phyloP scores from a whole-genome alignment of 2,888 invertebrate genomes.

The Clusia tigrina region DNA sequence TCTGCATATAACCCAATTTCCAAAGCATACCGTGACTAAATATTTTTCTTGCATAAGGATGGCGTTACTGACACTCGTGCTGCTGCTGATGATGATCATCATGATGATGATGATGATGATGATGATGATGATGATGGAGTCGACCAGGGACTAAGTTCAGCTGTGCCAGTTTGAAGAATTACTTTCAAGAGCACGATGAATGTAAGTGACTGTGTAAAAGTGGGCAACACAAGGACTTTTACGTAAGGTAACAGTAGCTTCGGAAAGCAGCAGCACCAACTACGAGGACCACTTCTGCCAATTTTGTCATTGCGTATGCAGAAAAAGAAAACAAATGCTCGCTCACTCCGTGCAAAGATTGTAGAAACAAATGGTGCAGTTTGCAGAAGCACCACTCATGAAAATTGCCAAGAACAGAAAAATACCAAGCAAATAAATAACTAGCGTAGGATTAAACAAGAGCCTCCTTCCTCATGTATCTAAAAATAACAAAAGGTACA shows the following conservation, averaged over 20 bases:
- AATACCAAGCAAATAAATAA: not conserved
- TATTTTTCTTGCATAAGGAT: too few relatives aligned
- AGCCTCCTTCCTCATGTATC: too few relatives aligned
- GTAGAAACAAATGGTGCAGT: constrained; percentile 51
- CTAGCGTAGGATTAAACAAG: not conserved
- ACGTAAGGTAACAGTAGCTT: constrained; percentile 40
- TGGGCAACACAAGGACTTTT: constrained; percentile 49
- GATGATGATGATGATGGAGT: too few relatives aligned
- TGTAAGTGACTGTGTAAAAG: not conserved
- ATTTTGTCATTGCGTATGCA: constrained; percentile 1
- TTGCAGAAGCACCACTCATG: constrained; percentile 53
- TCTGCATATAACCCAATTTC: not conserved
- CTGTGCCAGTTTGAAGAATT: too few relatives aligned
- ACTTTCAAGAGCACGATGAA: too few relatives aligned
- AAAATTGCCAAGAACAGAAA: constrained; percentile 40
- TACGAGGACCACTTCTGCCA: constrained; percentile 21
- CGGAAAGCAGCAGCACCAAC: constrained; percentile 36
- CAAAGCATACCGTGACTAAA: too few relatives aligned
- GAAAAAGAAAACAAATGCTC: not conserved
- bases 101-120: too few relatives aligned
- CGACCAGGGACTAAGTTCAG: too few relatives aligned
- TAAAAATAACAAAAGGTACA: too few relatives aligned
- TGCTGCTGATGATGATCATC: too few relatives aligned
- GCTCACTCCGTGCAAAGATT: not conserved
- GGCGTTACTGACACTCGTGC: too few relatives aligned